Base-by-base conservation (phyloP, 2,888 invertebrate genomes). In the Apamea epomidion region DNA sequence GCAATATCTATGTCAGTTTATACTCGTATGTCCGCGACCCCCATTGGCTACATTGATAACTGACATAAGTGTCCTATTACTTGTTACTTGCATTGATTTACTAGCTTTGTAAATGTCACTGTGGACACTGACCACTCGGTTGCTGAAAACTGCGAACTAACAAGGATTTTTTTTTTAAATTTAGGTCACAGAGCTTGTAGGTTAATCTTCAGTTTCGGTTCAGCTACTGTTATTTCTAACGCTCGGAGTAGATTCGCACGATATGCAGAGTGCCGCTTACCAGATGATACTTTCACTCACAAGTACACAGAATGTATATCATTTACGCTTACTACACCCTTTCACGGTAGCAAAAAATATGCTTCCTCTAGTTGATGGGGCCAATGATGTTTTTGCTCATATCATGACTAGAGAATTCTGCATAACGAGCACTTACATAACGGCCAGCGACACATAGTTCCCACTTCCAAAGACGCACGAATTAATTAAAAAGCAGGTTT, bases 401-500 rank as follows among this genome's bases (percentile, higher is more conserved):
- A 79, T 69, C 80, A 70, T 86, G 76, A 83, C 80, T 62, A 29
- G 72, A 77, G 25, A 54, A 70, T 86, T 80, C 64, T 75, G 51
- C 73, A 45, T 42, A 45, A 37, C 51, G 48, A 62, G 51, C 67
- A 73, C 76, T 81, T 80, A 74, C 67, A 51, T 85, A 82, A 80
- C 32, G 58, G 73, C 67, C 48, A 81, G 32, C 48, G 69, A 29
- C 37, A 78, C 69, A 76, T 78, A 78, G 64, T 60, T 71, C 12
- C 14, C 21, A 37, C 64, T 79, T 72, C 42, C 80, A 80, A 62
- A 78, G 68, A 80, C 80, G 74, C 72, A 78, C 71, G 78, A 83
- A 86, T 83, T 87, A 85, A 86, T 86, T 85, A 82, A 85, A 87
- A 85, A 78, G 80, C 81, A 81, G 85, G 85, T 87, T 91, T 88